These are phyloP conservation scores for Pollenia labialis DNA, from an alignment of 2,888 invertebrate genomes.

Conservation along the genomic window DNA sequence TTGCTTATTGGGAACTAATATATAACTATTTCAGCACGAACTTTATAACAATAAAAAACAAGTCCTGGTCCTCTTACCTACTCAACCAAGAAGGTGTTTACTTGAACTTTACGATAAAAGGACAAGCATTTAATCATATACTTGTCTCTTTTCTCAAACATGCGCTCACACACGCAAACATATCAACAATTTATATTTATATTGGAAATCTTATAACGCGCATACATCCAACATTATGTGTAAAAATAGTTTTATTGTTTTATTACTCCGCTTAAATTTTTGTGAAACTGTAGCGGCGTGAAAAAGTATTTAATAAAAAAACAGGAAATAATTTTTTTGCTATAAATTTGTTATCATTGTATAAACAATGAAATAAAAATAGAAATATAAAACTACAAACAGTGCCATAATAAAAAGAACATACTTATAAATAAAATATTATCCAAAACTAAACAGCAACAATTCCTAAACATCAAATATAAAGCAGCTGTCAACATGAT, in stretches of 20 bases:
- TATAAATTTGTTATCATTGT: neutral
- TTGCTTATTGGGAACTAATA: neutral
- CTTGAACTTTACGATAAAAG: neutral
- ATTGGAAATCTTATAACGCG: neutral
- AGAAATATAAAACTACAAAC: neutral
- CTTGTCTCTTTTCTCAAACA: neutral
- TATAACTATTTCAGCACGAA: neutral
- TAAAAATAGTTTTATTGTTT: neutral
- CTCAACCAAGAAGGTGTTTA: neutral
- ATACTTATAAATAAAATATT: conserved; percentile 15
- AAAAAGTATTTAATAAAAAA: neutral
- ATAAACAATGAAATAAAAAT: neutral
- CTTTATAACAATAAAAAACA: neutral
- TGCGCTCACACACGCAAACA: neutral
- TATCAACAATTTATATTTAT: neutral
- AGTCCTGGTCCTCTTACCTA: neutral
- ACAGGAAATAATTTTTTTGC: neutral
- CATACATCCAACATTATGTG: neutral
- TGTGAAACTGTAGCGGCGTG: neutral
- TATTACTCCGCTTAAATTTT: neutral
- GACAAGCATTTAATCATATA: neutral
- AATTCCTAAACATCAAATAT: conserved; percentile 10
- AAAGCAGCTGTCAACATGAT: conserved; percentile 80
- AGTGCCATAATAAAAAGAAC: neutral
- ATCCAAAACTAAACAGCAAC: conserved; percentile 30